These are phyloP conservation scores for Polyommatus iphigenia DNA, from an alignment of 2,888 invertebrate species.

Conservation along the genomic window DNA sequence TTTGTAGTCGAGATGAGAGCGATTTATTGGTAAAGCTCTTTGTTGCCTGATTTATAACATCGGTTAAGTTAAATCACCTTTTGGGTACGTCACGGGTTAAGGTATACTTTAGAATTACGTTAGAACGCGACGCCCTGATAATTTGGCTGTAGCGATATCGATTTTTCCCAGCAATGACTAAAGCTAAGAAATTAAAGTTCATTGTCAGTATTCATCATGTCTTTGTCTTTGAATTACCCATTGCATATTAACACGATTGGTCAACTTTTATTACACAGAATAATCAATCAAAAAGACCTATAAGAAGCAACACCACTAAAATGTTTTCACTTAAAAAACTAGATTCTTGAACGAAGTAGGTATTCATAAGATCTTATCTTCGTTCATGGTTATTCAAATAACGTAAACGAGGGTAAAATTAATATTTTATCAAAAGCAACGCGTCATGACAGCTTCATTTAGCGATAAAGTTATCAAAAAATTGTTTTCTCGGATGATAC, in stretches of 20 bases:
- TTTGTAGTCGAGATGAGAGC: slow-evolving; percentile 19
- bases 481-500: slow-evolving; percentile 1
- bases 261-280: too few species aligned
- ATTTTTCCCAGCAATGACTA: too few species aligned
- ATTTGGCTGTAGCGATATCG: too few species aligned
- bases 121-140: too few species aligned
- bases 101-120: too few species aligned
- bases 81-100: not conserved
- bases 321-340: too few species aligned
- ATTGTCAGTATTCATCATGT: too few species aligned
- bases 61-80: slow-evolving; percentile 1
- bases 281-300: too few species aligned
- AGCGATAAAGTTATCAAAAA: slow-evolving; percentile 30
- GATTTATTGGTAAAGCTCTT: slow-evolving; percentile 4
- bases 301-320: too few species aligned
- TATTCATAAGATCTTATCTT: not conserved
- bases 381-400: not conserved
- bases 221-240: too few species aligned
- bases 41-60: slow-evolving; percentile 1
- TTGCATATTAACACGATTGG: too few species aligned
- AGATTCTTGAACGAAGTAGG: not conserved
- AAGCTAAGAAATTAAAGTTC: too few species aligned
- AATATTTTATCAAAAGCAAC: slow-evolving; percentile 28
- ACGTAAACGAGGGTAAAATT: slow-evolving; percentile 12
- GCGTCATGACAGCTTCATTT: slow-evolving; percentile 33